Conservation (phyloP, 2,888 invertebrate species). For the Cantharis flavilabris region DNA sequence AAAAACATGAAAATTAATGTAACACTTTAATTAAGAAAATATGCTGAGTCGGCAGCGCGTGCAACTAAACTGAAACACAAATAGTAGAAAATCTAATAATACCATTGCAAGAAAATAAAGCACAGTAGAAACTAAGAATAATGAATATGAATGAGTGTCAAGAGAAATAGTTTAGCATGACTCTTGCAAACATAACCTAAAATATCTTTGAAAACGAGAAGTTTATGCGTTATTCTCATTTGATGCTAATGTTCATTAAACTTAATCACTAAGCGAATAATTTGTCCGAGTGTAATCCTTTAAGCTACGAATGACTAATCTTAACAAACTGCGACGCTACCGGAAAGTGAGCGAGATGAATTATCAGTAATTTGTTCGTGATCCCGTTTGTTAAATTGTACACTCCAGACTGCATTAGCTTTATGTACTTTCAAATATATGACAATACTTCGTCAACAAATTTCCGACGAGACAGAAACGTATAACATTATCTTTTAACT, state of each 20-base stretch:
- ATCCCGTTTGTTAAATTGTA: slow-evolving; percentile 41
- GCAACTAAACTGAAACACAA: slow-evolving; percentile 28
- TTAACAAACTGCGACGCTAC: slow-evolving; percentile 51
- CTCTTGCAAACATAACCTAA: slow-evolving; percentile 25
- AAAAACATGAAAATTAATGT: neutral
- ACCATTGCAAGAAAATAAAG: slow-evolving; percentile 32
- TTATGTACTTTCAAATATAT: slow-evolving; percentile 35
- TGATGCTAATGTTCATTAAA: slow-evolving; percentile 50
- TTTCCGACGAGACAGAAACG: slow-evolving; percentile 5
- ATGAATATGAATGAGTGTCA: slow-evolving; percentile 43
- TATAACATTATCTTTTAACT: slow-evolving; percentile 4
- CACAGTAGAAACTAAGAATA: slow-evolving; percentile 39
- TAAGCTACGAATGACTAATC: slow-evolving; percentile 51
- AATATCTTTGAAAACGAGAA: slow-evolving; percentile 7
- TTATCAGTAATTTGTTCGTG: slow-evolving; percentile 46
- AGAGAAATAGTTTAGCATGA: slow-evolving; percentile 31
- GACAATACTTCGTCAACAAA: slow-evolving; percentile 33
- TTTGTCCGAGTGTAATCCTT: slow-evolving; percentile 52
- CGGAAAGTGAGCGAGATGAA: slow-evolving; percentile 49
- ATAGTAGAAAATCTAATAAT: slow-evolving; percentile 39
- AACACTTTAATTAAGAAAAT: slow-evolving; percentile 24
- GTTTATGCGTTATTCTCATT: slow-evolving; percentile 10
- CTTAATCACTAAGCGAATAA: slow-evolving; percentile 53
- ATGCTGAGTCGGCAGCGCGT: slow-evolving; percentile 21
- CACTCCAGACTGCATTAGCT: slow-evolving; percentile 27